These are phyloP conservation scores for Rhinogobio ventralis DNA, from an alignment of 2,797 vertebrate species.

Conservation along the genomic window DNA sequence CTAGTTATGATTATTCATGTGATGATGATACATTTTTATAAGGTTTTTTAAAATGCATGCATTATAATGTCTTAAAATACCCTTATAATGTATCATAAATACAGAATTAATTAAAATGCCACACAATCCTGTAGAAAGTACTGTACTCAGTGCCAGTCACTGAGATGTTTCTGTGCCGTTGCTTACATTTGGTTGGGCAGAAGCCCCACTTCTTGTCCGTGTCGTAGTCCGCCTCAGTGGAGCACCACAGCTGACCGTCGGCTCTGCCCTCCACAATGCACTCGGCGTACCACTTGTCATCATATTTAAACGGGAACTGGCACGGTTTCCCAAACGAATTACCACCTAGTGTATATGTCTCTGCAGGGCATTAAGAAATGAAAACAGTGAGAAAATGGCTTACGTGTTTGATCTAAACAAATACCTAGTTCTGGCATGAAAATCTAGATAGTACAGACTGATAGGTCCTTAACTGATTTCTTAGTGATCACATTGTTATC, in stretches of 20 bases:
- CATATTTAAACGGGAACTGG: slow-evolving; percentile 91
- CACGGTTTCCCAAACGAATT: slow-evolving; percentile 88
- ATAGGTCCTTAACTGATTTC: too few species aligned
- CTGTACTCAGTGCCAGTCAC: not conserved
- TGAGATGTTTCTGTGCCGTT: not conserved
- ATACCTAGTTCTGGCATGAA: not conserved
- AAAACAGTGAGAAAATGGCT: not conserved
- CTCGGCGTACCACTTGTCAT: slow-evolving; percentile 85
- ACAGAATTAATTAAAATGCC: not conserved
- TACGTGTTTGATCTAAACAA: not conserved
- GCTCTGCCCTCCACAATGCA: slow-evolving; percentile 86
- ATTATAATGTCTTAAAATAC: not conserved
- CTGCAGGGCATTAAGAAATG: slow-evolving; percentile 68
- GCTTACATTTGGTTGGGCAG: slow-evolving; percentile 86
- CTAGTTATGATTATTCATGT: not conserved
- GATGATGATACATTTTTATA: too few species aligned
- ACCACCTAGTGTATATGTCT: slow-evolving; percentile 85
- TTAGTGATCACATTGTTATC: not conserved
- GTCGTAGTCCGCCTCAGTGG: slow-evolving; percentile 82
- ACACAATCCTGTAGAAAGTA: not conserved
- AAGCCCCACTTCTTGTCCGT: slow-evolving; percentile 84
- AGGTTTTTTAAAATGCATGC: not conserved
- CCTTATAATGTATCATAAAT: not conserved
- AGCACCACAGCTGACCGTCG: slow-evolving; percentile 89
- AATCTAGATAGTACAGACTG: too few species aligned